Conservation (phyloP, 2,113 vertebrate species). For the Tretioscincus oriximinensis region DNA sequence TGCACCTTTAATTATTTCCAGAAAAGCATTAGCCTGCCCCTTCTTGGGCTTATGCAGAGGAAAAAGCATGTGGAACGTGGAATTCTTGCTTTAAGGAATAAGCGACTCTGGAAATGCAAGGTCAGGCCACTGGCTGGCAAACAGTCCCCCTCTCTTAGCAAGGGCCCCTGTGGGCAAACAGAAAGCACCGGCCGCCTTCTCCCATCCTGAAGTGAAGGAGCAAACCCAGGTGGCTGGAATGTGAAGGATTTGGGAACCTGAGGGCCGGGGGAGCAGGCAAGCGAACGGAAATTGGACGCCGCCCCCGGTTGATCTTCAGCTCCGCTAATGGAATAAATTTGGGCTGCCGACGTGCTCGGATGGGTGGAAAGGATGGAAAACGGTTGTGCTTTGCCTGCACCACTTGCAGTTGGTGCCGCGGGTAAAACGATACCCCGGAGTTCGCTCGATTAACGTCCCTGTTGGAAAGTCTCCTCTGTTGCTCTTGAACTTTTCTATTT, state of each 20-base stretch:
- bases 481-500: neutral
- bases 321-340: neutral
- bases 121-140: neutral
- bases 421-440: neutral
- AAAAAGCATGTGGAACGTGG: neutral
- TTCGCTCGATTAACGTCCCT: neutral
- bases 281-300: neutral
- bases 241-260: neutral
- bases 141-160: constrained; percentile 9
- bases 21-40: neutral
- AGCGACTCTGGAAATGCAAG: neutral
- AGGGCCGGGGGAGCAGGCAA: neutral
- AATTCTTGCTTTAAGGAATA: neutral
- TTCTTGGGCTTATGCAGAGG: neutral
- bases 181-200: neutral
- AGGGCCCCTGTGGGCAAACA: neutral
- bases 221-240: neutral
- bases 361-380: neutral
- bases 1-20: too few species aligned
- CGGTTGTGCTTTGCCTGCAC: neutral
- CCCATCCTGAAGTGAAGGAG: neutral
- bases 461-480: too few species aligned
- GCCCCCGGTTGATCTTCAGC: neutral
- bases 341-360: neutral
- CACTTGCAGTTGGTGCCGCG: neutral